Percentiles rank a stretch among this genome's conserved stretches.
phyloP scores from a whole-genome alignment of 1,140 invertebrate genomes.

The Trachymyrmex septentrionalis region DNA sequence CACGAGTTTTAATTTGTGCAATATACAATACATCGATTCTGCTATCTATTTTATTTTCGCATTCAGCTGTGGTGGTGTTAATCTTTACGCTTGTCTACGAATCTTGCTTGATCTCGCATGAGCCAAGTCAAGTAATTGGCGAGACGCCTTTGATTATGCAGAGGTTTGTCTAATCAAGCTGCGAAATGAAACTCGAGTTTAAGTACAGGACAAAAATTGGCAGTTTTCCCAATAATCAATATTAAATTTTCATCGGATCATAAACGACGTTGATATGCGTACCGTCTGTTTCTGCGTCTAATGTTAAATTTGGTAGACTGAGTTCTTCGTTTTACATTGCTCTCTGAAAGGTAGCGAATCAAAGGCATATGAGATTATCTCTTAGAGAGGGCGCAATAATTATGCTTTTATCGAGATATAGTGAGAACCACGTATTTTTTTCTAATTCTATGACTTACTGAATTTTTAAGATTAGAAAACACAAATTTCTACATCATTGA shows the following conservation, averaged over 20 bases:
- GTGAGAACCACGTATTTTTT: not conserved
- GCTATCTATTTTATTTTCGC: slow-evolving; percentile 38
- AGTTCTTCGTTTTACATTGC: not conserved
- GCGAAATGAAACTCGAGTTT: too few species aligned
- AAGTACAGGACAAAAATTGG: not conserved
- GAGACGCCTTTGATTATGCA: slow-evolving; percentile 20
- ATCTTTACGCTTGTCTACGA: slow-evolving; percentile 53
- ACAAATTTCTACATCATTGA: not conserved
- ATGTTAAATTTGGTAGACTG: not conserved
- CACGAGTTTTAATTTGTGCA: slow-evolving; percentile 17
- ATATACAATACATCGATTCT: not conserved
- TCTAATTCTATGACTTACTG: not conserved
- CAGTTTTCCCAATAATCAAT: not conserved
- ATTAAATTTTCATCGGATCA: not conserved
- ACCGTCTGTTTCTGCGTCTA: not conserved
- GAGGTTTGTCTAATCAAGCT: slow-evolving; percentile 8
- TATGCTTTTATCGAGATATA: not conserved
- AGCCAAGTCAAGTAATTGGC: slow-evolving; percentile 59
- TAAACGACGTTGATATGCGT: not conserved
- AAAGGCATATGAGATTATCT: not conserved
- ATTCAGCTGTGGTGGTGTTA: slow-evolving; percentile 40
- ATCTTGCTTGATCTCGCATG: not conserved
- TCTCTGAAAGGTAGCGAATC: not conserved
- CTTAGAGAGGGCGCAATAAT: not conserved
- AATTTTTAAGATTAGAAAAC: not conserved